Evolutionary conservation across 2,797 vertebrate species (phyloP).

Genomic region (Rhyacichthys aspro): DNA sequence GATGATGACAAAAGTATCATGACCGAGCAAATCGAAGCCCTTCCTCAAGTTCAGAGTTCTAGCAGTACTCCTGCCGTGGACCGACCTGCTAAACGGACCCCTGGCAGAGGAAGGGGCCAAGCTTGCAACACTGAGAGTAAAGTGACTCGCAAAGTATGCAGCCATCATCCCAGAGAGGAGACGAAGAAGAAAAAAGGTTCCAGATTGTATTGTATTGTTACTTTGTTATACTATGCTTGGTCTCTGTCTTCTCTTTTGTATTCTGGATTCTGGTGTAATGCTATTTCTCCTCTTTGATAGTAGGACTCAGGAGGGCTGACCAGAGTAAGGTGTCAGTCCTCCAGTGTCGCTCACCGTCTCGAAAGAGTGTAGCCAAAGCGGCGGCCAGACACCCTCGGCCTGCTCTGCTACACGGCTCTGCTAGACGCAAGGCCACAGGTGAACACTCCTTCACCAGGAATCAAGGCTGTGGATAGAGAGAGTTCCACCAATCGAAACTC

Average conservation of each 20-base stretch:
- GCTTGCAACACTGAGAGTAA: conserved; percentile 87
- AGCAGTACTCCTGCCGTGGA: conserved; percentile 83
- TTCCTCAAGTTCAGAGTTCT: conserved; percentile 82
- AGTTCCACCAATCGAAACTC: conserved; percentile 20
- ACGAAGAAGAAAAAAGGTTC: conserved; percentile 97
- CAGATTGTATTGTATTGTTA: conserved; percentile 22
- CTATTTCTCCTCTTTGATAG: conserved; percentile 87
- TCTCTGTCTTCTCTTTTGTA: not conserved
- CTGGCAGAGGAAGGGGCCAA: conserved; percentile 88
- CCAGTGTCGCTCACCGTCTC: conserved; percentile 92
- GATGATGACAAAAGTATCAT: conserved; percentile 96
- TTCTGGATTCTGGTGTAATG: conserved; percentile 77
- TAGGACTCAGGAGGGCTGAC: conserved; percentile 93
- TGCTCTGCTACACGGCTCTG: conserved; percentile 90
- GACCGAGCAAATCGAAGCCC: conserved; percentile 87
- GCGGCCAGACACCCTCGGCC: conserved; percentile 93
- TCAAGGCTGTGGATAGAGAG: conserved; percentile 64
- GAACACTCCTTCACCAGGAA: conserved; percentile 67
- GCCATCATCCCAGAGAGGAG: conserved; percentile 90
- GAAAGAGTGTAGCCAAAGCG: conserved; percentile 94
- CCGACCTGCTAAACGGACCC: conserved; percentile 89
- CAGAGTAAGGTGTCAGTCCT: conserved; percentile 94
- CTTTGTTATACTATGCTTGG: not conserved
- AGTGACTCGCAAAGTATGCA: conserved; percentile 88
- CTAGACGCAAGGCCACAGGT: conserved; percentile 97